Evolutionary conservation across 2,888 invertebrate species (phyloP).

Genomic region (Romanomermis culicivorax): DNA sequence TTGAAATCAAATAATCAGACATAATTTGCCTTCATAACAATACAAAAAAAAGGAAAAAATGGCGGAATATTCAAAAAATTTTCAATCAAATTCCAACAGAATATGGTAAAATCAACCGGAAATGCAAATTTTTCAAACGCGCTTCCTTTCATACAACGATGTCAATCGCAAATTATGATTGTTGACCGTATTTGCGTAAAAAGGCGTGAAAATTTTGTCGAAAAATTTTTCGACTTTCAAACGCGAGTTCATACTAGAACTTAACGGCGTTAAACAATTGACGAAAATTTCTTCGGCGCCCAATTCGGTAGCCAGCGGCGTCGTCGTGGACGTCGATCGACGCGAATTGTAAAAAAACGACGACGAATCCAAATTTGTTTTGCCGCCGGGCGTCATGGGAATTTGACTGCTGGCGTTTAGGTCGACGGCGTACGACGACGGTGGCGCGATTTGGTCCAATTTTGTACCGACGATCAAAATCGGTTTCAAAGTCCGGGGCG

Average conservation of each 20-base stretch:
- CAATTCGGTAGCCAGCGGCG: conserved; percentile 64
- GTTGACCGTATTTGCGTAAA: neutral
- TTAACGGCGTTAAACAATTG: conserved; percentile 51
- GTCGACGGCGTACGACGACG: neutral
- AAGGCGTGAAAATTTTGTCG: conserved; percentile 49
- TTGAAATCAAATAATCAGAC: no score
- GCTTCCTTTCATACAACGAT: neutral
- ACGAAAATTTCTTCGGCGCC: conserved; percentile 79
- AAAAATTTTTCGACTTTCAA: conserved; percentile 81
- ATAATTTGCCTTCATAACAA: no score
- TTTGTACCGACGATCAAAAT: conserved; percentile 82
- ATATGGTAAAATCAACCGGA: no score
- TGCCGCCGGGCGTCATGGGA: no score
- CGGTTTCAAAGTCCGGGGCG: no score
- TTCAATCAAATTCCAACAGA: no score
- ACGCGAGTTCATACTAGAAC: conserved; percentile 80
- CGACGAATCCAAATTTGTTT: no score
- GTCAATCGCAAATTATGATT: neutral
- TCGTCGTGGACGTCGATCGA: conserved; percentile 38
- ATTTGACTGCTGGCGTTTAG: neutral
- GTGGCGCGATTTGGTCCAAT: no score
- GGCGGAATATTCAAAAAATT: no score
- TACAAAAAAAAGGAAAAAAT: no score
- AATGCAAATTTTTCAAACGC: neutral
- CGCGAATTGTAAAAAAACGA: no score